phyloP scores from a whole-genome alignment of 2,797 vertebrate genomes.

The Pipistrellus kuhlii region DNA sequence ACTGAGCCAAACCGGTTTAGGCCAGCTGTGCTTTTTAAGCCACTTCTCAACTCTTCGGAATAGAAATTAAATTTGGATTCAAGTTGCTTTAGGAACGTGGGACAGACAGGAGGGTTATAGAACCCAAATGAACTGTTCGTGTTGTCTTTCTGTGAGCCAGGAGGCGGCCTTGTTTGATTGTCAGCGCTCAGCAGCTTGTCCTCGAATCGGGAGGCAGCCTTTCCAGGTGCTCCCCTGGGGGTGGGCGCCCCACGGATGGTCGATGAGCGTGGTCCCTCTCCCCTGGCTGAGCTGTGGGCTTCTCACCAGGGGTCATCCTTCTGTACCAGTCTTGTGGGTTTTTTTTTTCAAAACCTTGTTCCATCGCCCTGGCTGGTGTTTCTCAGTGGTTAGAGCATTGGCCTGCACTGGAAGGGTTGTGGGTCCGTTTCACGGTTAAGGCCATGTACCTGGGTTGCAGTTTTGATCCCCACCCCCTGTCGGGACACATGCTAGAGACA shows the following conservation, averaged over 20 bases:
- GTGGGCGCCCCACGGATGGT: fast-evolving
- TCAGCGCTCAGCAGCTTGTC: not conserved
- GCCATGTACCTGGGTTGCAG: no score
- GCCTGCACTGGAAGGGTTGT: no score
- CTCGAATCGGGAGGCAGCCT: not conserved
- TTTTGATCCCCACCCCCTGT: no score
- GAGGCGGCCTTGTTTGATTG: fast-evolving
- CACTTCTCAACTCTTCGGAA: not conserved
- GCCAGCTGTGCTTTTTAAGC: not conserved
- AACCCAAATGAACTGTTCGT: fast-evolving
- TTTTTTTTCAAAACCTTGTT: no score
- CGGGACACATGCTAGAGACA: no score
- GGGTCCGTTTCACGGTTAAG: no score
- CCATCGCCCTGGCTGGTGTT: no score
- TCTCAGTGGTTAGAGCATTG: no score
- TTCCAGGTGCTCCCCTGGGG: fast-evolving
- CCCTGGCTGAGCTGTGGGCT: fast-evolving
- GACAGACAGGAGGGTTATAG: no score
- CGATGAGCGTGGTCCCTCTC: fast-evolving
- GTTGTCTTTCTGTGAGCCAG: not conserved
- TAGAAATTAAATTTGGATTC: not conserved
- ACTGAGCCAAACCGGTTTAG: no score
- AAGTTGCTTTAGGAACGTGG: not conserved
- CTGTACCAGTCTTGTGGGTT: no score
- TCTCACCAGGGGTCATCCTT: fast-evolving